Conservation (phyloP, 1,140 invertebrate genomes). For the Thaumatotibia leucotreta region DNA sequence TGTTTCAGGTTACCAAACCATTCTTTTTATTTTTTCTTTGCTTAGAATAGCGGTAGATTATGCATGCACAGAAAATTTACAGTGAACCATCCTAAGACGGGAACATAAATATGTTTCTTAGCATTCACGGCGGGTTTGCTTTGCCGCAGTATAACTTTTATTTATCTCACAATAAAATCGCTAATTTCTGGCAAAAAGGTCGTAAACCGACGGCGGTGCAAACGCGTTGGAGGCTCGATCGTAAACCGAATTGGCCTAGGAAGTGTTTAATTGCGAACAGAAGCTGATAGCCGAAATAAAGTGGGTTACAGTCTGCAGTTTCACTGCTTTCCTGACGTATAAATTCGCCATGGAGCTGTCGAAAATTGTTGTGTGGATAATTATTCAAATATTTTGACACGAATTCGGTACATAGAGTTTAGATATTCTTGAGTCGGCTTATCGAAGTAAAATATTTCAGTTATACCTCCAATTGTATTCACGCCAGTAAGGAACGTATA, state of each 20-base stretch:
- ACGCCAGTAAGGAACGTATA: no score
- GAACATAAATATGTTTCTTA: background rate
- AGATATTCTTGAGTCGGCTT: no score
- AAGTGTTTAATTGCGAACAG: conserved; percentile 56
- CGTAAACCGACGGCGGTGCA: conserved; percentile 52
- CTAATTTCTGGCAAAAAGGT: conserved; percentile 46
- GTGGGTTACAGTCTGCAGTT: background rate
- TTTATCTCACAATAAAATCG: conserved; percentile 40
- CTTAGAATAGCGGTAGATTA: no score
- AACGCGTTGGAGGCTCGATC: conserved; percentile 47
- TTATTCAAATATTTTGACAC: background rate
- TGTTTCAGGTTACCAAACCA: no score
- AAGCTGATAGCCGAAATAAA: conserved; percentile 25
- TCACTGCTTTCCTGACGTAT: background rate
- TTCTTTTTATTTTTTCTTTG: no score
- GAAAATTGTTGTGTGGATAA: background rate
- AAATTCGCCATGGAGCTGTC: background rate
- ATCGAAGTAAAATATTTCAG: no score
- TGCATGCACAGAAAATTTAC: no score
- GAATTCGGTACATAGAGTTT: no score
- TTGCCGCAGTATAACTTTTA: conserved; percentile 21
- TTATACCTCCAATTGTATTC: no score
- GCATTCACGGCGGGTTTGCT: background rate
- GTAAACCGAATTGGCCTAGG: conserved; percentile 60
- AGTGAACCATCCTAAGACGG: background rate